Evolutionary conservation across 2,113 vertebrate genomes (phyloP).

Genomic region (Agapornis roseicollis): DNA sequence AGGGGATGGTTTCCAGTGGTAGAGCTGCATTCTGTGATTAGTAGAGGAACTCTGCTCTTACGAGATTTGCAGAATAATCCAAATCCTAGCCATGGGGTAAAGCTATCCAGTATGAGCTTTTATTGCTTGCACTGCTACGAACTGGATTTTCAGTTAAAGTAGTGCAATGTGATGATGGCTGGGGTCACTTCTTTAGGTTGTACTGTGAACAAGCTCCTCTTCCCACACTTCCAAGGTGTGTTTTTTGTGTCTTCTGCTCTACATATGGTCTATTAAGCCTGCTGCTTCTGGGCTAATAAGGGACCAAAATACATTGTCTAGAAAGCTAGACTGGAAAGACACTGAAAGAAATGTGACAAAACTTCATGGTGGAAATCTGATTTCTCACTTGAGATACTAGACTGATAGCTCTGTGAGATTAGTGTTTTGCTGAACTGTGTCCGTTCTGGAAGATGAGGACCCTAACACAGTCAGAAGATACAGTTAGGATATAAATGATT

Average conservation of each 20-base stretch:
- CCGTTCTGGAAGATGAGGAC: neutral
- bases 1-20: neutral
- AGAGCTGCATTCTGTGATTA: neutral
- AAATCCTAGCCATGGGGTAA: neutral
- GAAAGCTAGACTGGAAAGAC: neutral
- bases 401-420: neutral
- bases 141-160: neutral
- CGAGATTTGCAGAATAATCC: neutral
- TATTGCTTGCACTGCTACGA: neutral
- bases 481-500: neutral
- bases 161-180: rapidly evolving
- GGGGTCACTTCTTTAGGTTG: neutral
- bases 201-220: neutral
- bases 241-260: neutral
- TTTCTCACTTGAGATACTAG: neutral
- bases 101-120: neutral
- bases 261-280: rapidly evolving
- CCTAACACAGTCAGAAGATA: neutral
- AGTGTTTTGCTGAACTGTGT: neutral
- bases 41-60: neutral
- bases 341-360: neutral
- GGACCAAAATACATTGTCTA: rapidly evolving
- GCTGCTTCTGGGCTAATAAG: neutral
- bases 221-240: neutral
- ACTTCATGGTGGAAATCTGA: neutral